A percentile compares a stretch with the other conserved stretches of the same genome.
phyloP scores from a whole-genome alignment of 2,797 vertebrate genomes.

The Cottoperca gobio region DNA sequence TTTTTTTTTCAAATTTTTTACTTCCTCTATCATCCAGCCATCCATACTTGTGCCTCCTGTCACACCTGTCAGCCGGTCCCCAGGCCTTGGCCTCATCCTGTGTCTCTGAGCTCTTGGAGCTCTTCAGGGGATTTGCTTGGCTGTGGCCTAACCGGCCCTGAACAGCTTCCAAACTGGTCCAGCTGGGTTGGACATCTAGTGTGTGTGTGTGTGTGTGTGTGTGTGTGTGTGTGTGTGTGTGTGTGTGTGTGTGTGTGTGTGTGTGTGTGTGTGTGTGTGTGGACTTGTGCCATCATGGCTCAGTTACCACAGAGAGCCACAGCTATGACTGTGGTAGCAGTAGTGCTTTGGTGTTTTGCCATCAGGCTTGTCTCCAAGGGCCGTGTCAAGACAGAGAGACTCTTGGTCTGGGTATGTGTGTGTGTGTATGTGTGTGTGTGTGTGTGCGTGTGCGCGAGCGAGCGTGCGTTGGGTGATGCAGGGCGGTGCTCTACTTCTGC shows the following conservation, averaged over 20 bases:
- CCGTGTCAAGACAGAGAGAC: constrained; percentile 76
- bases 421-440: constrained; percentile 33
- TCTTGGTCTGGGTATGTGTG: constrained; percentile 55
- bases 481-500: constrained; percentile 83
- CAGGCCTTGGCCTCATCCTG: constrained; percentile 67
- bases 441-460: constrained; percentile 52
- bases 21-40: constrained; percentile 22
- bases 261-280: constrained; percentile 51
- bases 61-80: constrained; percentile 70
- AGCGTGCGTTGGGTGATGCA: constrained; percentile 35
- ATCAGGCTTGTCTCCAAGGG: constrained; percentile 79
- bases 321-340: constrained; percentile 68
- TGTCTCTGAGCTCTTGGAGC: constrained; percentile 70
- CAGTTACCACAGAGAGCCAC: constrained; percentile 58
- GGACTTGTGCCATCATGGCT: constrained; percentile 67
- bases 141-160: constrained; percentile 74
- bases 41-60: constrained; percentile 12
- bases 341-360: constrained; percentile 79
- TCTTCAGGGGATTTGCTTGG: constrained; percentile 80
- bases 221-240: constrained; percentile 48
- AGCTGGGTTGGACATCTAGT: constrained; percentile 77
- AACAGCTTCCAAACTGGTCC: constrained; percentile 79
- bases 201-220: constrained; percentile 23
- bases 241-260: constrained; percentile 29
- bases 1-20: constrained; percentile 40